These are phyloP conservation scores for Thalassarche chlororhynchos DNA, from an alignment of 2,113 vertebrate genomes.

Conservation along the genomic window DNA sequence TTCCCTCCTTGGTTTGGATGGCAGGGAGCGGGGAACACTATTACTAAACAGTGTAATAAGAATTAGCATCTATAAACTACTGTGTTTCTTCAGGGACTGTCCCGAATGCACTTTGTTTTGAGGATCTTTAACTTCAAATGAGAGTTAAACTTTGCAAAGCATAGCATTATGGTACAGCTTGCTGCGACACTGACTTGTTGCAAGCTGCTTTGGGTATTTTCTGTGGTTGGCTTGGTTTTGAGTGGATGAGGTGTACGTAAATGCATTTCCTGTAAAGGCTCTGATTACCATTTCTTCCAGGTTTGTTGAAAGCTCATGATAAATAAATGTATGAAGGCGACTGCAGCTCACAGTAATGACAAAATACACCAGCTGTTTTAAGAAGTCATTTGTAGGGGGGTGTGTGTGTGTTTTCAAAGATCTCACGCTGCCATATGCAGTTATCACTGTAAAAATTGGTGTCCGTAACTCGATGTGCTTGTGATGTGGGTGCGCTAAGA, in stretches of 20 bases:
- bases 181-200: not conserved
- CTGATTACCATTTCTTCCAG: not conserved
- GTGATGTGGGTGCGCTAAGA: too few species aligned
- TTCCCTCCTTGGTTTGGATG: not conserved
- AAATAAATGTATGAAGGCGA: not conserved
- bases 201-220: not conserved
- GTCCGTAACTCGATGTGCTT: not conserved
- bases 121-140: not conserved
- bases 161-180: not conserved
- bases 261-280: not conserved
- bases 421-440: not conserved
- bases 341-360: not conserved
- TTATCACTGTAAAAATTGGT: not conserved
- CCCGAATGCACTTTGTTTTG: not conserved
- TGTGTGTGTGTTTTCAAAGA: not conserved
- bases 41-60: not conserved
- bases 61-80: not conserved
- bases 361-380: not conserved
- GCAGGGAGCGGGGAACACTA: accelerated
- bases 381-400: not conserved
- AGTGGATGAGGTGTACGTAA: not conserved
- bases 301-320: not conserved
- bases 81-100: not conserved
- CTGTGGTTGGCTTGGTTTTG: not conserved
- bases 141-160: not conserved